Base-by-base conservation (phyloP, 2,113 vertebrate genomes). In the Nycticorax nycticorax region DNA sequence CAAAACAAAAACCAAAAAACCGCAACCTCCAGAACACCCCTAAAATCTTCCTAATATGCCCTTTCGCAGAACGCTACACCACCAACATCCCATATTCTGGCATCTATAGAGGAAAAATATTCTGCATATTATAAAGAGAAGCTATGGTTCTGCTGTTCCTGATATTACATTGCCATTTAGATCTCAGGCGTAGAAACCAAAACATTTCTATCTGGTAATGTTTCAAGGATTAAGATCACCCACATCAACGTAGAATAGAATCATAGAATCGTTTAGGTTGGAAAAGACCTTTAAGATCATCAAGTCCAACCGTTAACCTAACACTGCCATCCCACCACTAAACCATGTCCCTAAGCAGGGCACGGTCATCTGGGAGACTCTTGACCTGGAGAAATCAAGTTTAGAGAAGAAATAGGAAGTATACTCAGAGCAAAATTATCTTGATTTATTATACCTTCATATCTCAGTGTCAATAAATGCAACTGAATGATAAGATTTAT, bases 371-470 rank as follows among this genome's bases (percentile, higher is more conserved):
- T 80, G 59, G 37, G 26, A 62, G 23, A 66, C 21, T 3, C 1
- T 7, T 73, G 45, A 85, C 55, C 28, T 62, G 67, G 15, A 88
- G 35, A 92, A 80, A 83, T 41, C 43, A 69, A 33, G 37, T 88
- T 80, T 68, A 91, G 66, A 72, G 64, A 93, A 84, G 43, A 84
- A 91, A 81, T 39, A 39, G 30, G 27, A 92, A 86, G 50, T 19
- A 60, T 33, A 28, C 5, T 78, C 8, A 60, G 11, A 39, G 21
- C 28, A 68, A 92, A 86, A 56, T 72, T 39, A 75, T 45, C 73
- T 68, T 64, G 28, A 78, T 96, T 95, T 85, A 83, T 93, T 96
- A 80, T 50, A 88, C n/a, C 6, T 71, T 92, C n/a, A 47, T 43
- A 77, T 85, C 72, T 94, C 71, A 84, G 28, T 88, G 50, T 64